Evolutionary conservation across 1,140 invertebrate genomes (phyloP), one percentile per base, ranked within the genome.

Genomic region (Zophobas atratus): DNA sequence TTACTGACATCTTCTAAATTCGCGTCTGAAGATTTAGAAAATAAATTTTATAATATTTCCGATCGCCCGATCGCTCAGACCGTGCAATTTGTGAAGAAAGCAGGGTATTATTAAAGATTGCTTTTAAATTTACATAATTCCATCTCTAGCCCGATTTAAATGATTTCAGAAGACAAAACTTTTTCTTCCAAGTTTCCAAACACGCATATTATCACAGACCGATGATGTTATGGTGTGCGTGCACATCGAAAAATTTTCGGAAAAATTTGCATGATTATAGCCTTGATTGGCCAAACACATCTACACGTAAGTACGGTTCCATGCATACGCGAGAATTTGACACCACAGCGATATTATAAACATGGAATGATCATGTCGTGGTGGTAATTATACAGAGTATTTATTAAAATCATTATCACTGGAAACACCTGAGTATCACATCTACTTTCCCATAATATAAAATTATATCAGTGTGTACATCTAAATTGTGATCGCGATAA

Each of bases 321-420:
- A 32, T 55, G 43, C 38, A 55, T 53, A 55, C 39, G 49, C 6
- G 20, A 20, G 20, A 20, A 73, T 73, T 73, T 55, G 39, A 53
- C 71, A 56, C 55, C 39, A 33, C 36, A 55, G 33, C 36, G 41
- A 56, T 51, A 48, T 72, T 55, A 55, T 72, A 51, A 55, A 72
- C 70, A 72, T 55, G 70, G 46, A 72, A 72, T 53, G 48, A 55
- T 72, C 51, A 46, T 72, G 36, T 72, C 70, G 70, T 72, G 36
- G 71, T 73, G 43, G 49, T 73, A 73, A 73, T 73, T 73, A 73
- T 73, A 53, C 41, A 53, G 56, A 55, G 71, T 73, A 73, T 73
- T 73, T 73, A 73, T 73, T 73, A 73, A 73, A 73, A 73, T 55
- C 49, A 73, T 73, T 73, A 73, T 73, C 71, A 73, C 71, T 56